Evolutionary conservation across 2,888 invertebrate genomes (phyloP).

Genomic region (Tholera decimalis): DNA sequence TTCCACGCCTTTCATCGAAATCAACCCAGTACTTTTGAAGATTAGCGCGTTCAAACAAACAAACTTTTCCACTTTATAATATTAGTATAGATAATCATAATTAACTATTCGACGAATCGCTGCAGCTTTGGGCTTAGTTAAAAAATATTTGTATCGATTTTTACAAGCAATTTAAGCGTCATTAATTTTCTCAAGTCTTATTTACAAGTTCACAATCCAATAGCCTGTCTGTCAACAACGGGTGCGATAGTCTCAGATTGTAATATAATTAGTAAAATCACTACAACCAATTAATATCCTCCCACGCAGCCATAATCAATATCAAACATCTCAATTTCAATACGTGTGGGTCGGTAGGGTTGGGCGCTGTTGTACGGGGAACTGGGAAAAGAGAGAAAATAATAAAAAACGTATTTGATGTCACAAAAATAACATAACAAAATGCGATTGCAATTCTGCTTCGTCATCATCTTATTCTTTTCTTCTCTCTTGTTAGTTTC

Average conservation of each 20-base stretch:
- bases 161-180: no score
- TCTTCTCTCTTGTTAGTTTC: no score
- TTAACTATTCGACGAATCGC: no score
- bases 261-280: slow-evolving; percentile 64
- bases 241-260: slow-evolving; percentile 47
- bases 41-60: no score
- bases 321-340: slow-evolving; percentile 63
- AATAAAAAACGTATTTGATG: no score
- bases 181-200: background rate
- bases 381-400: background rate
- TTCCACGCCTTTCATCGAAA: no score
- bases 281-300: slow-evolving; percentile 62
- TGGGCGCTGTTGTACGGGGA: slow-evolving; percentile 1
- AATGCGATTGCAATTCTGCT: background rate
- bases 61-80: no score
- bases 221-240: slow-evolving; percentile 18
- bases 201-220: slow-evolving; percentile 24
- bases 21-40: no score
- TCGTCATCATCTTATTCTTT: background rate
- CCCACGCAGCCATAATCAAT: slow-evolving; percentile 58
- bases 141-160: no score
- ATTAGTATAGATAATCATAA: no score
- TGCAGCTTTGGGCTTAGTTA: no score
- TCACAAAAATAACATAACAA: no score
- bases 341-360: slow-evolving; percentile 55